Evolutionary conservation across 2,888 invertebrate genomes (phyloP), one percentile per base, ranked within the genome.

Genomic region (Phengaris alcon): DNA sequence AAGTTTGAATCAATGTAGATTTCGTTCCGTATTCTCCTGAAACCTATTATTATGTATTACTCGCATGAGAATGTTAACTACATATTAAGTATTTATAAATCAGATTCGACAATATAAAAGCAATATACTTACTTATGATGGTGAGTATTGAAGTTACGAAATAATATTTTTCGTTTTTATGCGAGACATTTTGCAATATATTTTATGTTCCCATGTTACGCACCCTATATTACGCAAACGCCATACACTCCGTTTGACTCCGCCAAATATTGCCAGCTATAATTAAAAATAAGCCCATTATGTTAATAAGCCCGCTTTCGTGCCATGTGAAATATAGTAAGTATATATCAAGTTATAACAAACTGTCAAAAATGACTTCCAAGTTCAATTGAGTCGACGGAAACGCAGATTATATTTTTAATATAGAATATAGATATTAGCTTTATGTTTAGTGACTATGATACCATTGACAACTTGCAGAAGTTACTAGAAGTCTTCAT

Each of bases 361-460:
- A 59, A 57, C 8, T 59, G 9, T 59, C 9, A 22, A 22, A 8
- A 15, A 22, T 22, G 59, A 35, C 35, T 64, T 44, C 10, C 44
- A 64, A 64, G 64, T 35, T 44, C n/a, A 22, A 64, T 64, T 64
- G 6, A 44, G 9, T 6, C 64, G 64, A 35, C 22, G 12, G 12
- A 44, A 44, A 64, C 22, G 59, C 22, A 35, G 44, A 44, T 7
- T 10, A 64, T 64, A 64, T 64, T 64, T 64, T 64, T 0, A 35
- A 64, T 59, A 64, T 12, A 64, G 35, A 35, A 64, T 59, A 64
- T 12, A 64, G 64, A 64, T 64, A 64, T 64, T 35, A 35, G 64
- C 15, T 35, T 44, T 64, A 35, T 12, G 64, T 12, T 59, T 5
- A 59, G 59, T 59, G 59, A 59, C 22, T 35, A 59, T 22, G 57